Base-by-base conservation (phyloP, 1,140 invertebrate species). In the Cyclina sinensis region DNA sequence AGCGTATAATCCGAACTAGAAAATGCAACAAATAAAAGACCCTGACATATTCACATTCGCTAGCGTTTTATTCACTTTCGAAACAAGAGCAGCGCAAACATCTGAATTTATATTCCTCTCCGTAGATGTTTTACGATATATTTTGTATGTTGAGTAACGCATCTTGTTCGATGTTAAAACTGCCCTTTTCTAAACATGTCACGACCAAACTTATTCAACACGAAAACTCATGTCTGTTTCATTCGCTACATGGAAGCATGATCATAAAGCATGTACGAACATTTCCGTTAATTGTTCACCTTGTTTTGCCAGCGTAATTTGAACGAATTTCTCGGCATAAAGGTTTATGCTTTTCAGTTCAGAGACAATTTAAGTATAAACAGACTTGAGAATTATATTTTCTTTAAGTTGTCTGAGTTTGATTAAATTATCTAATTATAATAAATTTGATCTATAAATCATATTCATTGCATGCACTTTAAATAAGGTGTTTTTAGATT, bases 281-380 rank as follows among this genome's bases (percentile, higher is more conserved):
- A 70, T 70, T 37, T 70, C 65, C 65, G 65, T 18, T 70, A 70
- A 27, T 7, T 70, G 57, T 62, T 54, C 57, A 70, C 65, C 37
- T 70, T 1, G 2, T 37, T 57, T 70, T 70, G 35, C 30, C 30
- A 70, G 32, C 35, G 65, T 70, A 70, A 21, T 70, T 35, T 62
- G 65, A 70, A 70, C 35, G 65, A 70, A 70, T 70, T 70, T 70
- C 65, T 70, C 35, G 0, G 65, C 1, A 70, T 37, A 37, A 14
- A 62, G 27, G n/a, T 62, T 48, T 48, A 48, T 7, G 18, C 51
- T 57, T 12, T 65, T 9, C 27, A 32, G 30, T n/a, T 30, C 62
- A 30, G 32, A 65, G n/a, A 9, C 24, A 57, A 18, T 57, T 57
- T 4, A 57, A 57, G 54, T 57, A 5, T n/a, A 27, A 57, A 27